Evolutionary conservation across 2,113 vertebrate species (phyloP).

Genomic region (Solea senegalensis): DNA sequence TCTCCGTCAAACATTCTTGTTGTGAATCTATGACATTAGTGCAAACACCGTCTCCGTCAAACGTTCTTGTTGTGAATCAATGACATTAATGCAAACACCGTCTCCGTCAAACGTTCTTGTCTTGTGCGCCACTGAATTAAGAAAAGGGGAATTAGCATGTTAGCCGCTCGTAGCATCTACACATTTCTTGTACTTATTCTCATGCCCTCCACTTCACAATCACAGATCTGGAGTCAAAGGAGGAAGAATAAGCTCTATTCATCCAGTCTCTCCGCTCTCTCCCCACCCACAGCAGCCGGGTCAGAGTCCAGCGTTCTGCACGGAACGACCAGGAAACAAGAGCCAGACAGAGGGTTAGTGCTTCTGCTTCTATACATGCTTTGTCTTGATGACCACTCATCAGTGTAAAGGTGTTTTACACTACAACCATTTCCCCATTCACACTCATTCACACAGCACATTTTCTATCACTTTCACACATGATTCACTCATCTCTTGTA

Average conservation of each 20-base stretch:
- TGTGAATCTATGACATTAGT: too few relatives aligned
- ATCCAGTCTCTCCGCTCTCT: conserved; percentile 58
- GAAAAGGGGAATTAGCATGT: neutral
- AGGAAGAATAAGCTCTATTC: conserved; percentile 80
- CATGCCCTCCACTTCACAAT: conserved; percentile 50
- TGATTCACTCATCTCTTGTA: too few relatives aligned
- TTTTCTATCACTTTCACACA: too few relatives aligned
- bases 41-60: neutral
- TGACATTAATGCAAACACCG: neutral
- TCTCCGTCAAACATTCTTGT: too few relatives aligned
- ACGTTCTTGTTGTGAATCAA: too few relatives aligned
- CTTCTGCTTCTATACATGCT: neutral
- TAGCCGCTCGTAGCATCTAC: conserved; percentile 24
- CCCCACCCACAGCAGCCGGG: conserved; percentile 66
- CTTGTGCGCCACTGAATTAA: neutral
- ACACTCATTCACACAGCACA: too few relatives aligned
- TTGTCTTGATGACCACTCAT: too few relatives aligned
- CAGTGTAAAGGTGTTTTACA: too few relatives aligned
- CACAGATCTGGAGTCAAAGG: conserved; percentile 64
- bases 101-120: neutral
- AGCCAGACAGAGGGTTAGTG: conserved; percentile 18
- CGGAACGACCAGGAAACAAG: conserved; percentile 58
- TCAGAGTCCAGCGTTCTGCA: conserved; percentile 69
- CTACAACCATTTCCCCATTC: too few relatives aligned
- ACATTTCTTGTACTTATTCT: conserved; percentile 47